Percentiles rank a stretch among this genome's conserved stretches.
Evolutionary conservation across 1,140 invertebrate genomes (phyloP).

Genomic region (Augochlora pura): DNA sequence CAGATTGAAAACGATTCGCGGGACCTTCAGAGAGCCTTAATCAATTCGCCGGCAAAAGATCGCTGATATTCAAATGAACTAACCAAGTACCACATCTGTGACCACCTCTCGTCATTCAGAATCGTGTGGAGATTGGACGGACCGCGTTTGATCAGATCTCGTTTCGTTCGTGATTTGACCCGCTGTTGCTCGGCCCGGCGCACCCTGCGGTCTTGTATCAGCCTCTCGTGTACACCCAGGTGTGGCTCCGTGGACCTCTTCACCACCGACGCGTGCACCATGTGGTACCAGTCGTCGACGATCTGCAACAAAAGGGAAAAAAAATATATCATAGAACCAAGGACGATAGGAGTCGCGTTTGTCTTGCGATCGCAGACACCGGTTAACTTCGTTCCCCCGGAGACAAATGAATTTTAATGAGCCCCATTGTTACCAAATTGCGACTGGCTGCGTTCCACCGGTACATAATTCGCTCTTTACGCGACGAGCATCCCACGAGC

Average conservation of each 20-base stretch:
- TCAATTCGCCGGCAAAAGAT: neutral
- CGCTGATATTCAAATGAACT: slow-evolving; percentile 69
- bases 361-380: neutral
- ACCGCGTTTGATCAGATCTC: slow-evolving; percentile 82
- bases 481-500: too few species aligned
- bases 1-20: too few species aligned
- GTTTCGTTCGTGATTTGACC: slow-evolving; percentile 85
- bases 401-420: neutral
- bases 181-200: slow-evolving; percentile 87
- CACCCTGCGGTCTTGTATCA: slow-evolving; percentile 87
- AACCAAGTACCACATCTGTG: slow-evolving; percentile 95
- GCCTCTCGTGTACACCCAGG: slow-evolving; percentile 83
- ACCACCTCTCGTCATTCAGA: slow-evolving; percentile 92
- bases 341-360: slow-evolving; percentile 8
- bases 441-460: neutral
- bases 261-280: slow-evolving; percentile 86
- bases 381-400: neutral
- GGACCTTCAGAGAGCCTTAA: too few species aligned
- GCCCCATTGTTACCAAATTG: neutral
- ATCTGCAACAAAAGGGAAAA: slow-evolving; percentile 83
- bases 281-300: slow-evolving; percentile 90
- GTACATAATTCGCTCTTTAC: neutral
- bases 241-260: slow-evolving; percentile 87
- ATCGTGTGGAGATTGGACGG: slow-evolving; percentile 74
- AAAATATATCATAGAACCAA: slow-evolving; percentile 11